These are phyloP conservation scores for Drosophila neotestacea DNA, from an alignment of 2,888 invertebrate genomes.

Conservation along the genomic window DNA sequence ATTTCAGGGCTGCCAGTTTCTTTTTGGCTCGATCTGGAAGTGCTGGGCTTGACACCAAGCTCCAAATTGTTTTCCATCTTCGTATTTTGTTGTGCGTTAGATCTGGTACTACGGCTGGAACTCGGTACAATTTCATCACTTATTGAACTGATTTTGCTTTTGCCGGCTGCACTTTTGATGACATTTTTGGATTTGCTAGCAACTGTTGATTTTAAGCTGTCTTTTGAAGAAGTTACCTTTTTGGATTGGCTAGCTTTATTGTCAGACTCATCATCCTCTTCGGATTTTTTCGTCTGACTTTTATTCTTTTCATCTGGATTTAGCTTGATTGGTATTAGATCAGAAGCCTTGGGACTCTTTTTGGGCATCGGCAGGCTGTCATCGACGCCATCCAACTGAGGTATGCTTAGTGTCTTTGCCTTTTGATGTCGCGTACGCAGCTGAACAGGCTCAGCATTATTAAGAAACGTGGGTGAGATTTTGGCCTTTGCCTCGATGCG, in stretches of 20 bases:
- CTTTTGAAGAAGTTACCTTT: not conserved
- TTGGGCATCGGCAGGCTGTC: constrained; percentile 79
- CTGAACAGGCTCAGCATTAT: constrained; percentile 33
- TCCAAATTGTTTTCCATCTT: too few species aligned
- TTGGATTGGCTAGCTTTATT: not conserved
- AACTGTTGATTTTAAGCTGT: not conserved
- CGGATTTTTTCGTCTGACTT: constrained; percentile 25
- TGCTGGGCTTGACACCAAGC: too few species aligned
- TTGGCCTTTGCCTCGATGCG: constrained; percentile 29
- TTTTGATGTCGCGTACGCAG: constrained; percentile 69
- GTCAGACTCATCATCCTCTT: constrained; percentile 23
- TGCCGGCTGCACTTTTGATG: constrained; percentile 1
- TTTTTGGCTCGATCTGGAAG: too few species aligned
- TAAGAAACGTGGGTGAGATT: constrained; percentile 59
- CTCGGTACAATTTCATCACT: not conserved
- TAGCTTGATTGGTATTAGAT: constrained; percentile 88
- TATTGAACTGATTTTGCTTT: constrained; percentile 5
- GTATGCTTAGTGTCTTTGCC: constrained; percentile 73
- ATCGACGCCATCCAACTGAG: constrained; percentile 87
- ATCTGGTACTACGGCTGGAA: not conserved
- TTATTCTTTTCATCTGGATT: constrained; percentile 65
- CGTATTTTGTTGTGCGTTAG: constrained; percentile 3
- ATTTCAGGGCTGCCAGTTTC: too few species aligned
- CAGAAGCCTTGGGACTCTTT: constrained; percentile 87
- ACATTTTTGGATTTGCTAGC: too few species aligned